Base-by-base conservation (phyloP, 2,113 vertebrate species). In the Pterophyllum scalare region DNA sequence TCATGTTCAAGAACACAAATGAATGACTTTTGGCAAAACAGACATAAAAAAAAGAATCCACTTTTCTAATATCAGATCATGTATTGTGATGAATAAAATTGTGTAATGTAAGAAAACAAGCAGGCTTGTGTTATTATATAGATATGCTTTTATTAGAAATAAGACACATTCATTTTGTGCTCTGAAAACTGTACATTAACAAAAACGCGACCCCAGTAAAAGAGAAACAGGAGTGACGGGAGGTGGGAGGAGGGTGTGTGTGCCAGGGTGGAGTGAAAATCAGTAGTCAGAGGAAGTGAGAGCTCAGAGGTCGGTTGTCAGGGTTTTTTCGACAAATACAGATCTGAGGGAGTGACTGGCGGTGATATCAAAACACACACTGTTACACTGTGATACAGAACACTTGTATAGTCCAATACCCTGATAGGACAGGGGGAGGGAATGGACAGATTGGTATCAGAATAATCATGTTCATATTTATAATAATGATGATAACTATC, bases 121-220 rank as follows among this genome's bases (percentile, higher is more conserved):
- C 84, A 22, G 24, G 87, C 77, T 14, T 6, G 2, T 43, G 43
- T 31, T 84, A 87, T 95, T 93, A 94, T 94, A 95, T 94, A 94
- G 93, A 95, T 95, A 96, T 94, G 94, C 90, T 96, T 98, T 98
- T 98, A 97, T 98, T 98, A 98, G 97, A 98, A 98, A 98, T 96
- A 95, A 97, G 96, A 97, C 96, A 98, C 97, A 97, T 97, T 97
- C 96, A 97, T 96, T 87, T 97, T 98, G 97, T 97, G 97, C 97
- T 98, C 96, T 97, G 97, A 97, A 97, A 98, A 97, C 96, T 97
- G 96, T 97, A 97, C 97, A 97, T 96, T 92, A 95, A 95, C 95
- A 96, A 95, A 96, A 90, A 94, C 88, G 84, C 12, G 79, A 95
- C 92, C 91, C 91, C 89, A 89, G 90, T 77, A 83, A 96, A 94